Evolutionary conservation across 2,797 vertebrate species (phyloP).

Genomic region (Enteromius anoplus): DNA sequence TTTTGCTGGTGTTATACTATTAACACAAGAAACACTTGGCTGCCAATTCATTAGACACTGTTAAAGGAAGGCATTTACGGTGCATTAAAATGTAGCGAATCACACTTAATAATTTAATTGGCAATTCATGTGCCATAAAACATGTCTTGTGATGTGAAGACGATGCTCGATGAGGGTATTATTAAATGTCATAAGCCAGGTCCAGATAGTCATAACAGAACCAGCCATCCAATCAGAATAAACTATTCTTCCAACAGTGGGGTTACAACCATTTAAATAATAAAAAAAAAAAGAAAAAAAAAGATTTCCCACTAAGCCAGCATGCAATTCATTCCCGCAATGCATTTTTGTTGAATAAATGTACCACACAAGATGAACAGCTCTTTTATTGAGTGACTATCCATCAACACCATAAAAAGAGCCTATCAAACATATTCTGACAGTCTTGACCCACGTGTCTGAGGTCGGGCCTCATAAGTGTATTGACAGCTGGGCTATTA

Average conservation of each 20-base stretch:
- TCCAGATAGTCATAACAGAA: background rate
- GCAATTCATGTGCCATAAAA: conserved; percentile 1
- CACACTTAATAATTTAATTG: conserved; percentile 9
- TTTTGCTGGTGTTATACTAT: conserved; percentile 17
- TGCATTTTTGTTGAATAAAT: background rate
- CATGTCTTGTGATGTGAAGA: background rate
- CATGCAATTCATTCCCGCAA: background rate
- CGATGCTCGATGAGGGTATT: background rate
- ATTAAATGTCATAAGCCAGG: background rate
- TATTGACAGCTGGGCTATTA: conserved; percentile 58
- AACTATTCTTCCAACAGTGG: background rate
- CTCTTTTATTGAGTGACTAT: conserved; percentile 47
- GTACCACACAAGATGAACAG: background rate
- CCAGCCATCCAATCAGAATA: conserved; percentile 12
- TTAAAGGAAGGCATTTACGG: conserved; percentile 35
- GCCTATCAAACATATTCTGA: conserved; percentile 59
- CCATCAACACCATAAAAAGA: conserved; percentile 60
- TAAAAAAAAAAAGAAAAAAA: background rate
- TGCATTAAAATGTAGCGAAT: conserved; percentile 18
- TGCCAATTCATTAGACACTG: conserved; percentile 12
- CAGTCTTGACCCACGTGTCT: conserved; percentile 57
- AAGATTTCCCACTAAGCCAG: background rate
- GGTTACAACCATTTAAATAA: background rate
- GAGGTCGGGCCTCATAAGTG: conserved; percentile 62
- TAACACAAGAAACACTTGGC: conserved; percentile 22